Base-by-base conservation (phyloP, 2,888 invertebrate species). In the Anoncus sp. region DNA sequence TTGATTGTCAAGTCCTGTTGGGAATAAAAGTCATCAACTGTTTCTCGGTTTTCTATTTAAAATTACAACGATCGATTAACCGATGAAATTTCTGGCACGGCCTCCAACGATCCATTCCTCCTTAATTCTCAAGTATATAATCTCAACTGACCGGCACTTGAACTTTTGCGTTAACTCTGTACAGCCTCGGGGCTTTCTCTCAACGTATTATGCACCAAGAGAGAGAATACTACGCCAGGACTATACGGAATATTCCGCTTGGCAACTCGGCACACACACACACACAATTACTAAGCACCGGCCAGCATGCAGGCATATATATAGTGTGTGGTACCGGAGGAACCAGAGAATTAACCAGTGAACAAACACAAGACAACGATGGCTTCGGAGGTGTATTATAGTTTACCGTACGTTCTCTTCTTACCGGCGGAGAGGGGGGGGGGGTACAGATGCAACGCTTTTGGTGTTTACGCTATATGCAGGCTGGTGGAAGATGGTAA, bases 301-400 rank as follows among this genome's bases (percentile, higher is more conserved):
- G n/a, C n/a, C n/a, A n/a, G n/a, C n/a, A n/a, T n/a, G n/a, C n/a
- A n/a, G n/a, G n/a, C n/a, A n/a, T n/a, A n/a, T n/a, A n/a, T 40
- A 62, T 38, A 76, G 66, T 62, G 45, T 31, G 40, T 51, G 57
- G 51, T 47, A 43, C n/a, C 35, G 45, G 24, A 35, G 35, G 60
- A 63, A 55, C 55, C 45, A 16, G 24, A 40, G 27, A 43, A 55
- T 55, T 67, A 75, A 69, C 43, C 62, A 18, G 31, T 40, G 62
- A 62, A 40, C 62, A 72, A 72, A 77, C 67, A 72, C 63, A 35
- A 72, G 77, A 72, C 60, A 53, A 43, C 59, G 53, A 38, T 31
- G 55, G 55, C 51, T 66, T 20, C 16, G n/a, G 65, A 31, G 62
- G 12, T 45, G 18, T 62, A 45, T 5, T n/a, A n/a, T n/a, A 69